Evolutionary conservation across 2,888 invertebrate species (phyloP), one percentile per base, ranked within the genome.

Genomic region (Drosophila neonasuta): DNA sequence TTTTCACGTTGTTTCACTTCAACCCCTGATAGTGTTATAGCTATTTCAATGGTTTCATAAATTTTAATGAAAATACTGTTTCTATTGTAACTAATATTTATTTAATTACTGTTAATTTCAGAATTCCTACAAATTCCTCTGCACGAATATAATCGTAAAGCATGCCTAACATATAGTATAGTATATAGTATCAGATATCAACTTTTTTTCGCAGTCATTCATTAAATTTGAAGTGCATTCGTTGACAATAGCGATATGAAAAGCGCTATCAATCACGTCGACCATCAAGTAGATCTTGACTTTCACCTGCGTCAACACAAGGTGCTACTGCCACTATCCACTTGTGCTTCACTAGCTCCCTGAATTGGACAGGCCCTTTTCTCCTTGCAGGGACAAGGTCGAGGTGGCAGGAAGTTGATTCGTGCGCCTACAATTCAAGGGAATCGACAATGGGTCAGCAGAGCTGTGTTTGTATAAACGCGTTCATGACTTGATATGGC

Each of bases 361-460:
- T 8, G 10, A 10, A 2, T 9, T 10, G 3, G 10, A 3, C 2
- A 7, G 6, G 3, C 30, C 3, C 30, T 10, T 0, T 24, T 13
- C 7, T 1, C 9, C 17, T 32, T 29, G 8, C 8, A 11, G 29
- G 3, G 17, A 34, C 67, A 71, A 60, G 70, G 70, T 55, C 59
- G 48, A 34, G 30, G 8, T 68, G 74, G 9, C 71, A 66, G 76
- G 49, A 71, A 67, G 67, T 75, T 78, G 79, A 76, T 54, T 41
- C 52, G 52, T 75, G 66, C 46, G 70, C 48, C 69, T 51, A 17
- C 32, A 61, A 61, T 80, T 77, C 83, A n/a, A 11, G 20, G 13
- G 68, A 80, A 79, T 75, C 54, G 55, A 66, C 57, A 74, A 70
- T 74, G 74, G 61, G 48, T 62, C 61, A 64, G 67, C 49, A 56